These are phyloP conservation scores for Petrocephalus zakoni DNA, from an alignment of 2,113 vertebrate species.

Conservation along the genomic window DNA sequence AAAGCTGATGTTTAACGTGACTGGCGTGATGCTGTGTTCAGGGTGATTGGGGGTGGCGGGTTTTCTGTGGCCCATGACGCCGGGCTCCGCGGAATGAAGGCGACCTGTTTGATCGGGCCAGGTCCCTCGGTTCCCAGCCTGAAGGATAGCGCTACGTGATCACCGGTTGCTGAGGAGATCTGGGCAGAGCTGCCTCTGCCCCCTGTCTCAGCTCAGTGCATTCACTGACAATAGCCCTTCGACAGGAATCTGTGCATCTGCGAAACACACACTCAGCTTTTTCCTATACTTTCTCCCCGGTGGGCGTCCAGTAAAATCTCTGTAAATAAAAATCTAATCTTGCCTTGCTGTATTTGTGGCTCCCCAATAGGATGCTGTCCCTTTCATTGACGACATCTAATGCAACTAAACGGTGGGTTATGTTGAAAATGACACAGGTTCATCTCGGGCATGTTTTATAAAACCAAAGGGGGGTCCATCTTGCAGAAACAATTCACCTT, in stretches of 20 bases:
- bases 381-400: neutral
- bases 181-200: neutral
- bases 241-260: neutral
- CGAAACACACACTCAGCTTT: neutral
- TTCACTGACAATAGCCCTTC: neutral
- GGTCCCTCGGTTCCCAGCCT: conserved; percentile 43
- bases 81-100: neutral
- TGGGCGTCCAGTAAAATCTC: neutral
- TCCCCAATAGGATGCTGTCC: neutral
- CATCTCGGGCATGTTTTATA: neutral
- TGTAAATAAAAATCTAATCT: neutral
- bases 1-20: neutral
- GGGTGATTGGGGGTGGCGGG: neutral
- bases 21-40: neutral
- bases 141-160: neutral
- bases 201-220: neutral
- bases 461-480: neutral
- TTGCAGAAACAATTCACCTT: neutral
- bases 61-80: neutral
- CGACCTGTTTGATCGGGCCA: conserved; percentile 26
- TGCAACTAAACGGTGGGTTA: neutral
- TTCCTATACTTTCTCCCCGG: neutral
- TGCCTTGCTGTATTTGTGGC: neutral
- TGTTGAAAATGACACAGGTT: neutral
- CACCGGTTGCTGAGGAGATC: conserved; percentile 31